Percentiles rank a stretch among this genome's conserved stretches.
Conservation (phyloP, 2,888 invertebrate genomes). For the Epicampocera succincta region DNA sequence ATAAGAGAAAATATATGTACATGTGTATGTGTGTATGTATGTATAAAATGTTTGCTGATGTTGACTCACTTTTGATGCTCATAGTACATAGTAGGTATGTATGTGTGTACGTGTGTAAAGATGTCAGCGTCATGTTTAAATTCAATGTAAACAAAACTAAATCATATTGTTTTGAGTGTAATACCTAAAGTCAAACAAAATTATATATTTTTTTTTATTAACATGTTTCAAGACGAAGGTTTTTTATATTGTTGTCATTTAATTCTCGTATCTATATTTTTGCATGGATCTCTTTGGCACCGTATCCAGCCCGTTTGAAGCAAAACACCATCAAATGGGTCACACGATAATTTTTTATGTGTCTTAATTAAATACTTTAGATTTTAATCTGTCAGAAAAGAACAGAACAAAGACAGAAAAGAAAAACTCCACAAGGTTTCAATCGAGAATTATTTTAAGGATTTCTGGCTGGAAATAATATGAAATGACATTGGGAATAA, state of each 20-base stretch:
- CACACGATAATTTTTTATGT: not conserved
- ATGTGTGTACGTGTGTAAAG: too few species aligned
- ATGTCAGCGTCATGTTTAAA: constrained; percentile 12
- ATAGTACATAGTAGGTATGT: too few species aligned
- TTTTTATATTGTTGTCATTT: not conserved
- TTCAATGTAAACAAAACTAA: constrained; percentile 31
- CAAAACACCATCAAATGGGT: not conserved
- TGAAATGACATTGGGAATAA: too few species aligned
- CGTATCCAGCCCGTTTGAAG: not conserved
- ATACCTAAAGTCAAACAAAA: constrained; percentile 6
- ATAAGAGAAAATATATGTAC: too few species aligned
- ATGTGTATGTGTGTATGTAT: too few species aligned
- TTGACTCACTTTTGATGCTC: too few species aligned
- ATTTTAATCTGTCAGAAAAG: constrained; percentile 13
- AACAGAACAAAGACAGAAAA: not conserved
- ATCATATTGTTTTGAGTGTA: constrained; percentile 26
- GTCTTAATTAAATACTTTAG: constrained; percentile 7
- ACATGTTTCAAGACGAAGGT: not conserved
- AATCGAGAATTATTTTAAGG: not conserved
- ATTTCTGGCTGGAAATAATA: not conserved
- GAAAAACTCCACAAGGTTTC: not conserved
- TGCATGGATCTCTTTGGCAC: not conserved
- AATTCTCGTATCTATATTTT: not conserved
- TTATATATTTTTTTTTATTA: not conserved
- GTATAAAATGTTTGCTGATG: too few species aligned